Percentiles rank a stretch among this genome's conserved stretches.
These are phyloP conservation scores for Parapsyche elsis DNA, from an alignment of 1,140 invertebrate genomes.

Conservation along the genomic window DNA sequence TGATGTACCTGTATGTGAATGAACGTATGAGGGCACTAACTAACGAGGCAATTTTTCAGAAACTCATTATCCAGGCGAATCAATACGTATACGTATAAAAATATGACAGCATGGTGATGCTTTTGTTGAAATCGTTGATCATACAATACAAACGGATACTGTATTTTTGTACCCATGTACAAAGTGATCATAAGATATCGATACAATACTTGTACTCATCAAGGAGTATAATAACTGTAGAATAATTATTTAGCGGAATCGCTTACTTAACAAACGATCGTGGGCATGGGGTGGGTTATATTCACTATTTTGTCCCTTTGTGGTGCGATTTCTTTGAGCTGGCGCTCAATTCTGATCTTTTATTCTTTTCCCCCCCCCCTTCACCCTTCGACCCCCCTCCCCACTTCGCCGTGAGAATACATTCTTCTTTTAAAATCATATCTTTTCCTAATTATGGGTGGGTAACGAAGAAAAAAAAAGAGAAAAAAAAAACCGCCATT, in stretches of 20 bases:
- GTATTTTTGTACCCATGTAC: no score
- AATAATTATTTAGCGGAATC: slow-evolving; percentile 19
- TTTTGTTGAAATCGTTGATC: no score
- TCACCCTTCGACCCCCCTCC: not conserved
- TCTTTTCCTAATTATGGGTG: slow-evolving; percentile 55
- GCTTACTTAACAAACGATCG: not conserved
- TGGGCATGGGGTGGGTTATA: slow-evolving; percentile 3
- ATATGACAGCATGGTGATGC: no score
- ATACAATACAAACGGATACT: no score
- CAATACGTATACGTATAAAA: no score
- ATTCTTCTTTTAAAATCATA: slow-evolving; percentile 51
- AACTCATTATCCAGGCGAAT: no score
- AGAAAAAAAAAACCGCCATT: slow-evolving; percentile 52
- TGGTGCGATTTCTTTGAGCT: slow-evolving; percentile 20
- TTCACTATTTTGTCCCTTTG: slow-evolving; percentile 32
- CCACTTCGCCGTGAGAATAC: slow-evolving; percentile 20
- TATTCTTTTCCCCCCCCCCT: not conserved
- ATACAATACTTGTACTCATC: no score
- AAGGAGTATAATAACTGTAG: not conserved
- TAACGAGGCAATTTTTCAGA: no score
- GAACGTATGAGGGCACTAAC: no score
- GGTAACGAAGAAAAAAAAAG: slow-evolving; percentile 36
- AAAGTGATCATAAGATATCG: no score
- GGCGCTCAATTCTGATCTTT: slow-evolving; percentile 25
- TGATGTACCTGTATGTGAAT: no score